phyloP scores from a whole-genome alignment of 2,888 invertebrate genomes.

The Hydrotaea cyrtoneurina region DNA sequence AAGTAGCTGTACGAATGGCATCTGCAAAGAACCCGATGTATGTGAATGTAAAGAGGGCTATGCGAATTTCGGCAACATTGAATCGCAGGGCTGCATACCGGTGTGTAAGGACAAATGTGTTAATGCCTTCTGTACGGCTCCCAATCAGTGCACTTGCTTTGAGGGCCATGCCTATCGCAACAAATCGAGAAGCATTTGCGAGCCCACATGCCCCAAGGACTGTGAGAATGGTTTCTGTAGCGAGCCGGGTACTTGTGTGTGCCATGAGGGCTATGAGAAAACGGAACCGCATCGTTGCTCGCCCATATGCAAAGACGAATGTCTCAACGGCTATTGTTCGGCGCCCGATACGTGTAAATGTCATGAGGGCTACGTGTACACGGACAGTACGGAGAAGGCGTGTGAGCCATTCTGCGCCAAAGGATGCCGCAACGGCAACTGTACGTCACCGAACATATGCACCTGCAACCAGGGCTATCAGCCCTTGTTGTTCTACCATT shows the following conservation, averaged over 20 bases:
- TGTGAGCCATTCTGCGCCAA: constrained; percentile 77
- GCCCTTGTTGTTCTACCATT: constrained; percentile 73
- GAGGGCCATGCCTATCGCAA: constrained; percentile 75
- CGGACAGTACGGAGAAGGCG: constrained; percentile 73
- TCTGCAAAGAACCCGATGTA: constrained; percentile 81
- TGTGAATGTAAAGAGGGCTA: constrained; percentile 76
- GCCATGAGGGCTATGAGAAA: constrained; percentile 75
- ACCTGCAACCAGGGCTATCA: constrained; percentile 76
- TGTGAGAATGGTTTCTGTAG: constrained; percentile 80
- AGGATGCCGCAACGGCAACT: constrained; percentile 79
- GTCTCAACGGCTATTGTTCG: constrained; percentile 79
- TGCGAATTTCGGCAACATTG: constrained; percentile 69
- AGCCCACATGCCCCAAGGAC: constrained; percentile 75
- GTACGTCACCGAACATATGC: constrained; percentile 80
- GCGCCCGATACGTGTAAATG: constrained; percentile 80
- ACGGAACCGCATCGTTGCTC: constrained; percentile 74
- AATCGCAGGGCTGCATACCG: constrained; percentile 80
- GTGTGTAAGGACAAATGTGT: constrained; percentile 82
- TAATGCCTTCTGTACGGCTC: constrained; percentile 81
- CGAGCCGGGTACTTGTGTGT: constrained; percentile 77
- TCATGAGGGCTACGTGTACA: constrained; percentile 71
- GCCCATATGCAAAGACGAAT: constrained; percentile 73
- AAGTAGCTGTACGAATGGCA: constrained; percentile 75
- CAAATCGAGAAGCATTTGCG: constrained; percentile 74
- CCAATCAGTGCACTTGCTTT: constrained; percentile 77